These are phyloP conservation scores for Uloborus plumipes DNA, from an alignment of 2,888 invertebrate genomes.

Conservation along the genomic window DNA sequence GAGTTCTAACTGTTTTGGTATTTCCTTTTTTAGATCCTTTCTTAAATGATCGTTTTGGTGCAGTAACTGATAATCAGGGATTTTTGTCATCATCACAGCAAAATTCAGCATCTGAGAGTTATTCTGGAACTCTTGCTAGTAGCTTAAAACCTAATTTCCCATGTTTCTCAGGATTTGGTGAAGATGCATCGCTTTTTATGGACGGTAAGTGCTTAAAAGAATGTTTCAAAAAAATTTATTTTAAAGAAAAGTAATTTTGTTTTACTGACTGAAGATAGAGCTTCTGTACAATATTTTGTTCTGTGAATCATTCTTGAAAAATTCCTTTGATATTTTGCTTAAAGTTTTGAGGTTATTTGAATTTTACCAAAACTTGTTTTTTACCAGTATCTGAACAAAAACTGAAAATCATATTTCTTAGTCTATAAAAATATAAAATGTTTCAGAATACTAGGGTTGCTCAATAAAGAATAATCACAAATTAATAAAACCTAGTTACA, in stretches of 20 bases:
- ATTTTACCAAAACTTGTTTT: too few species aligned
- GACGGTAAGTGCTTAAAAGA: conserved; percentile 31
- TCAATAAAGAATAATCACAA: too few species aligned
- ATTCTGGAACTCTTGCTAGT: conserved; percentile 20
- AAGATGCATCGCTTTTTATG: conserved; percentile 21
- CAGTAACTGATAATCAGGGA: conserved; percentile 21
- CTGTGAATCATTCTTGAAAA: background rate
- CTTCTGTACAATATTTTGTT: background rate
- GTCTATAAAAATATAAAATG: too few species aligned
- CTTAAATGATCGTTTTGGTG: conserved; percentile 39
- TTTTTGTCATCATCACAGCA: conserved; percentile 27
- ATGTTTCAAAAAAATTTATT: background rate
- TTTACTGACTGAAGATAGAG: background rate
- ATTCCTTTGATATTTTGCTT: background rate
- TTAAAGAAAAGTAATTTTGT: background rate
- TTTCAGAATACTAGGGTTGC: too few species aligned
- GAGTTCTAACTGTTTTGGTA: background rate
- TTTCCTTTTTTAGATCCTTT: conserved; percentile 30
- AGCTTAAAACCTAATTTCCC: conserved; percentile 16
- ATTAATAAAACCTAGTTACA: too few species aligned
- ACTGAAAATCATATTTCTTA: too few species aligned
- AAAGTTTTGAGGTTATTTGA: background rate
- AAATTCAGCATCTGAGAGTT: conserved; percentile 14
- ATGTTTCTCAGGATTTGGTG: conserved; percentile 6
- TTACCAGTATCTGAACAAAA: too few species aligned